Conservation (phyloP, 2,113 vertebrate species). For the Corythornis madagascariensis region DNA sequence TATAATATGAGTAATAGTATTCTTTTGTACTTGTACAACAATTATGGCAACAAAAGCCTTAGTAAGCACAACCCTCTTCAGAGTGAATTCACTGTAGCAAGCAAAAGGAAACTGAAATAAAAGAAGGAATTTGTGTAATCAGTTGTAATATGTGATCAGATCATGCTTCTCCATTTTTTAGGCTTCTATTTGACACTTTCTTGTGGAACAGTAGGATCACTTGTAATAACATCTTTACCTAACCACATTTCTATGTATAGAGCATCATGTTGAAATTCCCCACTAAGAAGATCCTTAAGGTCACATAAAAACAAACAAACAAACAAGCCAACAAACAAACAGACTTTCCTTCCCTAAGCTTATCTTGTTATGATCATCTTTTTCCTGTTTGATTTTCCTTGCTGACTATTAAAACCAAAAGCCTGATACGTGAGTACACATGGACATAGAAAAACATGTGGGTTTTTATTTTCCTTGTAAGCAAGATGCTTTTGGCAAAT, state of each 20-base stretch:
- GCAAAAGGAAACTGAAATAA: conserved; percentile 22
- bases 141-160: background rate
- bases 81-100: background rate
- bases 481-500: conserved; percentile 22
- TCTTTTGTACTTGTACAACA: conserved; percentile 26
- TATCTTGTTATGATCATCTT: background rate
- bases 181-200: background rate
- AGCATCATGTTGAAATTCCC: background rate
- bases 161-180: background rate
- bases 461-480: background rate
- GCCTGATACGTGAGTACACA: background rate
- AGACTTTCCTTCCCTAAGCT: conserved; percentile 24
- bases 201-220: background rate
- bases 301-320: conserved; percentile 1
- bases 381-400: background rate
- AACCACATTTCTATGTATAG: conserved; percentile 37
- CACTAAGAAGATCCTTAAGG: conserved; percentile 36
- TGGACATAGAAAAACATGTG: background rate
- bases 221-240: background rate
- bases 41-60: conserved; percentile 2
- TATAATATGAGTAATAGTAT: background rate
- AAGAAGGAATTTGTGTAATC: background rate
- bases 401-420: conserved; percentile 42
- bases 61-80: background rate
- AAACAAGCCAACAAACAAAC: background rate